A percentile compares a stretch with the other conserved stretches of the same genome.
Conservation (phyloP, 1,140 invertebrate species). For the Diuraphis noxia region DNA sequence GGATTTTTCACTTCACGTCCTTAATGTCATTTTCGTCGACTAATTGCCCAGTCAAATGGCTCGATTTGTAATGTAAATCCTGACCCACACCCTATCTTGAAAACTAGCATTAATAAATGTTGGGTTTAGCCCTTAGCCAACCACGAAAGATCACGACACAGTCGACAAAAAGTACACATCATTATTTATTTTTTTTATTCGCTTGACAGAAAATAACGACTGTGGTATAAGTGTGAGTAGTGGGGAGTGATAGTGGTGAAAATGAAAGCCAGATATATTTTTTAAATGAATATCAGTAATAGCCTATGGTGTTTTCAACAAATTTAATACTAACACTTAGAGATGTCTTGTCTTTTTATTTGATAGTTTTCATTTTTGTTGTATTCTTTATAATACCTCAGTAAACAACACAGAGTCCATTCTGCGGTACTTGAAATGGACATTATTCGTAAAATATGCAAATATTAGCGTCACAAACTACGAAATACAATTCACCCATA, state of each 20-base stretch:
- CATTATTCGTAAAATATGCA: conserved; percentile 17
- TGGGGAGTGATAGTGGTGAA: not conserved
- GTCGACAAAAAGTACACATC: conserved; percentile 46
- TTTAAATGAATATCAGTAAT: conserved; percentile 16
- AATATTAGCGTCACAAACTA: not conserved
- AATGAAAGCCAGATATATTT: conserved; percentile 14
- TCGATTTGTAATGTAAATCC: conserved; percentile 50
- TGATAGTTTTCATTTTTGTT: not conserved
- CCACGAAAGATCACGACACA: conserved; percentile 34
- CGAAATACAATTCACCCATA: conserved; percentile 2
- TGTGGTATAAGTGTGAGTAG: not conserved
- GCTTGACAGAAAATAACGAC: conserved; percentile 38
- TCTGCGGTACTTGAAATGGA: not conserved
- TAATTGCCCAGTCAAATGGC: conserved; percentile 47
- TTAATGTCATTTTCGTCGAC: conserved; percentile 48
- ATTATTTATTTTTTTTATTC: conserved; percentile 46
- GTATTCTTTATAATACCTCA: not conserved
- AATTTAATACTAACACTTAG: not conserved
- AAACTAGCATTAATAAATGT: conserved; percentile 44
- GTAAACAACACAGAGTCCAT: not conserved
- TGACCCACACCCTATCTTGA: not conserved
- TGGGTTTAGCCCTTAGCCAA: conserved; percentile 18
- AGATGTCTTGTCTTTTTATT: not conserved
- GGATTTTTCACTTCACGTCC: conserved; percentile 33
- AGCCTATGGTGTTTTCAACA: not conserved